These are phyloP conservation scores for Holothuria scabra DNA, from an alignment of 53 echinoderm and acorn worm species.

Conservation along the genomic window DNA sequence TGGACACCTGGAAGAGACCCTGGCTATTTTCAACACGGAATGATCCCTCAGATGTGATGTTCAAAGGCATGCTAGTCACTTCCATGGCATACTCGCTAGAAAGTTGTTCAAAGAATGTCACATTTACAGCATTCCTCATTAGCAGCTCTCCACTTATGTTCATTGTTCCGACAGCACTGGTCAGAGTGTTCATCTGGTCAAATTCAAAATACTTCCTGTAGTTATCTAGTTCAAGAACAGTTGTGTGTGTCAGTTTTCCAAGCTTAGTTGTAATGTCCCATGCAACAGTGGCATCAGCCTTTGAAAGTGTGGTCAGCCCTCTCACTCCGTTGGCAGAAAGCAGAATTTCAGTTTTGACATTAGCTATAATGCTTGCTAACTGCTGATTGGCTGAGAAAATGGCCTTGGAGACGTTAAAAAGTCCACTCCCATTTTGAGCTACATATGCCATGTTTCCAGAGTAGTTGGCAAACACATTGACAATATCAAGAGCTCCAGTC, in stretches of 20 bases:
- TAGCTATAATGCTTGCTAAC: slow-evolving; percentile 3
- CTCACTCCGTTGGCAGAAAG: slow-evolving; percentile 9
- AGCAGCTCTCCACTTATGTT: background rate
- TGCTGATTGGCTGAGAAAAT: background rate
- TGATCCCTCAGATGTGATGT: slow-evolving; percentile 55
- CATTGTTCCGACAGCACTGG: background rate
- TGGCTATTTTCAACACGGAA: slow-evolving; percentile 62
- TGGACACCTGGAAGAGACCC: slow-evolving; percentile 69
- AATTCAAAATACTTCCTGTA: slow-evolving; percentile 48
- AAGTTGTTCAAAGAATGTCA: slow-evolving; percentile 60
- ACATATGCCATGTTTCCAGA: slow-evolving; percentile 5
- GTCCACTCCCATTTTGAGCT: slow-evolving; percentile 1
- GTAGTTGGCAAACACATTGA: slow-evolving; percentile 13
- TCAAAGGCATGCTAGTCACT: slow-evolving; percentile 37
- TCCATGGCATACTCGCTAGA: slow-evolving; percentile 3
- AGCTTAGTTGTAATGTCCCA: slow-evolving; percentile 40
- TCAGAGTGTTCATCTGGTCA: slow-evolving; percentile 24
- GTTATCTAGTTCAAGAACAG: background rate
- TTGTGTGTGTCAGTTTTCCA: slow-evolving; percentile 6
- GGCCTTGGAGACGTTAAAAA: slow-evolving; percentile 19
- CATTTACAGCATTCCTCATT: slow-evolving; percentile 36
- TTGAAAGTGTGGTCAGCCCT: slow-evolving; percentile 9
- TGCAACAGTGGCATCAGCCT: slow-evolving; percentile 36
- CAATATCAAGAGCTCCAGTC: background rate
- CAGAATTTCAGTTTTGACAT: background rate